Percentiles rank a stretch among this genome's conserved stretches.
Evolutionary conservation across 37 sponge, comb jelly and placozoan species (phyloP).

Genomic region (Petrosia ficiformis): DNA sequence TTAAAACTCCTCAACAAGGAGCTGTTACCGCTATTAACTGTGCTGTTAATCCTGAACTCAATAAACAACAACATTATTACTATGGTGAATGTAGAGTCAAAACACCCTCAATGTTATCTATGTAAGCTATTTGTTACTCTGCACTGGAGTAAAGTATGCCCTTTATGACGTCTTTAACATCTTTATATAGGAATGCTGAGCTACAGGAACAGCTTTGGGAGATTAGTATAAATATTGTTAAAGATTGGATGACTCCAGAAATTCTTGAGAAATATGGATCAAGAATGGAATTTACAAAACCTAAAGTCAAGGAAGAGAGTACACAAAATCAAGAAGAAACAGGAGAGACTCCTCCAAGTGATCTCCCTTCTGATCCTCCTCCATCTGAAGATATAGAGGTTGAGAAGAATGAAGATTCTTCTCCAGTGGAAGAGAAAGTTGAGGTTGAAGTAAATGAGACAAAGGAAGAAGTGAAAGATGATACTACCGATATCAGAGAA

Average conservation of each 20-base stretch:
- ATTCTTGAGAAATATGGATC: constrained; percentile 54
- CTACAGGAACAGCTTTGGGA: constrained; percentile 65
- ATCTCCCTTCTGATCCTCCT: too few species aligned
- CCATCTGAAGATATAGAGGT: too few species aligned
- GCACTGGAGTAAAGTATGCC: too few species aligned
- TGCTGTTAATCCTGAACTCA: constrained; percentile 71
- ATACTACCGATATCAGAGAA: too few species aligned
- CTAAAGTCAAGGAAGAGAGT: background rate
- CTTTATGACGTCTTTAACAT: too few species aligned
- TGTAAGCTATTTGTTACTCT: constrained; percentile 21
- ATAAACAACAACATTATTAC: constrained; percentile 50
- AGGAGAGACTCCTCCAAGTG: too few species aligned
- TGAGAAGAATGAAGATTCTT: too few species aligned
- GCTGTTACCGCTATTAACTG: constrained; percentile 70
- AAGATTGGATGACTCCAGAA: constrained; percentile 39
- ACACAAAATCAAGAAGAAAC: background rate
- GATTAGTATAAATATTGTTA: constrained; percentile 30
- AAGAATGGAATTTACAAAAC: background rate
- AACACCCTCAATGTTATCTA: constrained; percentile 8
- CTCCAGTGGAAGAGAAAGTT: too few species aligned
- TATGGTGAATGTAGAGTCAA: constrained; percentile 42
- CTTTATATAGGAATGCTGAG: constrained; percentile 30
- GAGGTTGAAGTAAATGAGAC: too few species aligned
- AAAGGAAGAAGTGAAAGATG: too few species aligned
- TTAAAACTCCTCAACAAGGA: constrained; percentile 38